Conservation (phyloP, 2,888 invertebrate genomes). For the Lycia hirtaria region DNA sequence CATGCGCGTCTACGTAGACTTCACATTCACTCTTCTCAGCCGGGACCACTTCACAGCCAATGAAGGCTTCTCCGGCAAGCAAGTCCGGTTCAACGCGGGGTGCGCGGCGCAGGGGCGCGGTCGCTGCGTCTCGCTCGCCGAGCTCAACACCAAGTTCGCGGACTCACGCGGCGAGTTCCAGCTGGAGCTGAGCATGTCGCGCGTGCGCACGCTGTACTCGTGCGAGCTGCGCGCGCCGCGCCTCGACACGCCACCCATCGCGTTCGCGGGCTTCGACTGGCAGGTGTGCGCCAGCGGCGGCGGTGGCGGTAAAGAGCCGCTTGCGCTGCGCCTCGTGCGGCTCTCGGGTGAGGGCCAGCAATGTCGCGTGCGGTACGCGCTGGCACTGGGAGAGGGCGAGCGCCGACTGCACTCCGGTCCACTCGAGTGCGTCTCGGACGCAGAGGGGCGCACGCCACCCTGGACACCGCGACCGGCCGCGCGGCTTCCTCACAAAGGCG, state of each 20-base stretch:
- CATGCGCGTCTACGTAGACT: conserved; percentile 91
- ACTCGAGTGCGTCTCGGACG: conserved; percentile 89
- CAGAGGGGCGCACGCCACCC: conserved; percentile 89
- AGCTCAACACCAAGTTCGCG: conserved; percentile 89
- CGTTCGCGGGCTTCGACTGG: conserved; percentile 94
- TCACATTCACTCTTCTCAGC: conserved; percentile 92
- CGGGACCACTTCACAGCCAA: conserved; percentile 93
- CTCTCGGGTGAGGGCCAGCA: conserved; percentile 93
- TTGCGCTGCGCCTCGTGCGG: conserved; percentile 86
- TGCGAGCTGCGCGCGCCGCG: conserved; percentile 88
- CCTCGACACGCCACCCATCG: conserved; percentile 85
- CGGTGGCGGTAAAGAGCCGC: conserved; percentile 85
- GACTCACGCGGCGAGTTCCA: conserved; percentile 93
- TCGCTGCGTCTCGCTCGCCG: conserved; percentile 89
- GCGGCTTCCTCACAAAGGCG: conserved; percentile 86
- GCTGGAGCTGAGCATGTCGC: conserved; percentile 91
- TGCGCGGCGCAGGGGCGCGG: conserved; percentile 90
- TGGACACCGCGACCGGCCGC: conserved; percentile 89
- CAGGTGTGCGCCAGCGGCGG: conserved; percentile 88
- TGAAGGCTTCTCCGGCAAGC: conserved; percentile 91
- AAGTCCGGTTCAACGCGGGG: conserved; percentile 88
- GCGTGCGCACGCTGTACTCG: conserved; percentile 90
- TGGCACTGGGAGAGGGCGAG: conserved; percentile 89
- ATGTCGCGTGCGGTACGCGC: conserved; percentile 90
- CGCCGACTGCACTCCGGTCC: conserved; percentile 88